These are phyloP conservation scores for Limnephilus rhombicus DNA, from an alignment of 2,888 invertebrate species.

Conservation along the genomic window DNA sequence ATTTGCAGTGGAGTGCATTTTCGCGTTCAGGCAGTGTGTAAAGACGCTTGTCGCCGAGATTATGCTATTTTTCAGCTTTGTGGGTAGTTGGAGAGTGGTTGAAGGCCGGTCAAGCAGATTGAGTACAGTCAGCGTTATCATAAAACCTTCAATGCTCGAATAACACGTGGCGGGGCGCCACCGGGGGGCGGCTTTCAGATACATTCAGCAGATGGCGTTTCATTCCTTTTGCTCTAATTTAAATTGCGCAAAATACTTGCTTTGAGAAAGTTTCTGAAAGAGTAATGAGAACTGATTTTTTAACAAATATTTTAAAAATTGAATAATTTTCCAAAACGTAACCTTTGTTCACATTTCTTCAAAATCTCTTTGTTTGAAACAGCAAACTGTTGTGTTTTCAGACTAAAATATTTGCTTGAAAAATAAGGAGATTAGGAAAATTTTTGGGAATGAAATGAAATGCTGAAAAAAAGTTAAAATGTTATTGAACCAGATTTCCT, in stretches of 20 bases:
- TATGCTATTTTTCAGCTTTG: constrained; percentile 7
- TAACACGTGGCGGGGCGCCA: constrained; percentile 45
- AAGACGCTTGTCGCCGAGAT: constrained; percentile 22
- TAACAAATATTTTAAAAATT: not conserved
- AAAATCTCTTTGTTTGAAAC: not conserved
- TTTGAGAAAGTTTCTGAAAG: not conserved
- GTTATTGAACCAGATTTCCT: not conserved
- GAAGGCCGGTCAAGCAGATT: constrained; percentile 50
- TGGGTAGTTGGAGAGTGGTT: not conserved
- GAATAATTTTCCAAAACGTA: not conserved
- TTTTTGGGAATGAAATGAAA: not conserved
- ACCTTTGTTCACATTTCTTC: not conserved
- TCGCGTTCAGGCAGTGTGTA: not conserved
- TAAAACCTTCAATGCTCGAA: constrained; percentile 52
- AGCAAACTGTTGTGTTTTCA: not conserved
- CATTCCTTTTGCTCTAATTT: not conserved
- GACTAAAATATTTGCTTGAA: not conserved
- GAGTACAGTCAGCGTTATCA: constrained; percentile 39
- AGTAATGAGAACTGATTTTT: not conserved
- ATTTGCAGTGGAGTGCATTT: not conserved
- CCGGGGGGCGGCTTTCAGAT: constrained; percentile 19
- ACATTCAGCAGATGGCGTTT: constrained; percentile 38
- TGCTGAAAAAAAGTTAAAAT: not conserved
- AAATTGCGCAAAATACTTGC: not conserved
- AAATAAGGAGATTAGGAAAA: not conserved